Conservation (phyloP, 2,113 vertebrate species). For the Pyrgilauda ruficollis region DNA sequence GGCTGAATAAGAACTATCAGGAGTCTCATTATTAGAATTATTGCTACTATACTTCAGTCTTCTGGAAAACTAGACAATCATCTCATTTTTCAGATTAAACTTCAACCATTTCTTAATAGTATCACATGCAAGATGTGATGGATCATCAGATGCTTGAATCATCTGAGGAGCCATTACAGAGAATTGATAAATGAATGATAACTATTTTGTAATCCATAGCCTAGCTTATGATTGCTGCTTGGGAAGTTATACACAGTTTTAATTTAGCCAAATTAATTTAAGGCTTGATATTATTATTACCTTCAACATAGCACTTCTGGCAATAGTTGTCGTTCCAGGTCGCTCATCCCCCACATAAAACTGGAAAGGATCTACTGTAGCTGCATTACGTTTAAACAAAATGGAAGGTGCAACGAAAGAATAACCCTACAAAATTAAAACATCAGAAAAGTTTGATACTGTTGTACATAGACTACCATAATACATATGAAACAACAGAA, state of each 20-base stretch:
- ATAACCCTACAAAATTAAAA: constrained; percentile 82
- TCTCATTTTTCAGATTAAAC: not conserved
- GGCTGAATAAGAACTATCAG: not conserved
- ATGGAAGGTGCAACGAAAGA: constrained; percentile 97
- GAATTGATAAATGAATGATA: not conserved
- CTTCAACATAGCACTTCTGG: constrained; percentile 97
- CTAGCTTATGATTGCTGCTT: not conserved
- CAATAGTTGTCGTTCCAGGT: constrained; percentile 86
- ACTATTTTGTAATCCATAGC: not conserved
- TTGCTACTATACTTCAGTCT: not conserved
- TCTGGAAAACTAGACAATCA: not conserved
- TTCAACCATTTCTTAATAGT: not conserved
- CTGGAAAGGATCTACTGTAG: constrained; percentile 87
- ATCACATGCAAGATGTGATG: not conserved
- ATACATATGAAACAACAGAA: constrained; percentile 62
- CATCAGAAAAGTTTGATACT: constrained; percentile 52
- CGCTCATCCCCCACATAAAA: constrained; percentile 84
- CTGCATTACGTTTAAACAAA: constrained; percentile 94
- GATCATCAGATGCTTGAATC: not conserved
- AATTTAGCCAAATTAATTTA: not conserved
- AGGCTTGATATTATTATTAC: constrained; percentile 68
- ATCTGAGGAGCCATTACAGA: not conserved
- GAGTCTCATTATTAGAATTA: not conserved
- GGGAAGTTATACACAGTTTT: not conserved
- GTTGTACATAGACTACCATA: not conserved